Conservation (phyloP, 2,888 invertebrate genomes). For the Drosophila engyochracea region DNA sequence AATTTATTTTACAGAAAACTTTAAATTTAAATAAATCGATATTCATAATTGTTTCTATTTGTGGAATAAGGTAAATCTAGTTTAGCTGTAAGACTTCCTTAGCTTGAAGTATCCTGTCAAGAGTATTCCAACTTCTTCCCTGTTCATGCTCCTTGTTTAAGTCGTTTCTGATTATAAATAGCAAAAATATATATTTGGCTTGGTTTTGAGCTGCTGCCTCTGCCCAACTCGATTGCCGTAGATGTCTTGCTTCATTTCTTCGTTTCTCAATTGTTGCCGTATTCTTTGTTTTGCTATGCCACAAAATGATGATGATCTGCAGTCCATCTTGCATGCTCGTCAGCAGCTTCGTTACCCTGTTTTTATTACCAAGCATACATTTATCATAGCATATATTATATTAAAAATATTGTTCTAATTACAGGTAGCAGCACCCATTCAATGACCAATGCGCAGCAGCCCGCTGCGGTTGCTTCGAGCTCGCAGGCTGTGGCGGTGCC, state of each 20-base stretch:
- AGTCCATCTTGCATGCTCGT: neutral
- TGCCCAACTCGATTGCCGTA: neutral
- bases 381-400: neutral
- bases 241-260: neutral
- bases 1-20: too few relatives aligned
- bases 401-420: neutral
- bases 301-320: neutral
- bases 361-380: neutral
- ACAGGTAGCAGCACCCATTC: conserved; percentile 82
- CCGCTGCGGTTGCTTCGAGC: conserved; percentile 42
- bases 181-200: neutral
- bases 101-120: neutral
- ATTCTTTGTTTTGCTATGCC: too few relatives aligned
- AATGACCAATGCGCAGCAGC: conserved; percentile 77
- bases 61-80: neutral
- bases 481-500: conserved; percentile 85
- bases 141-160: neutral
- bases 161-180: neutral
- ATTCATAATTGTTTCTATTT: neutral
- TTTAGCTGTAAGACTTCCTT: neutral
- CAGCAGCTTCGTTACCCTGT: neutral
- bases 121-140: neutral
- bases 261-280: neutral
- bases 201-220: neutral
- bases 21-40: neutral